Evolutionary conservation across 2,888 invertebrate genomes (phyloP).

Genomic region (Euplagia quadripunctaria): DNA sequence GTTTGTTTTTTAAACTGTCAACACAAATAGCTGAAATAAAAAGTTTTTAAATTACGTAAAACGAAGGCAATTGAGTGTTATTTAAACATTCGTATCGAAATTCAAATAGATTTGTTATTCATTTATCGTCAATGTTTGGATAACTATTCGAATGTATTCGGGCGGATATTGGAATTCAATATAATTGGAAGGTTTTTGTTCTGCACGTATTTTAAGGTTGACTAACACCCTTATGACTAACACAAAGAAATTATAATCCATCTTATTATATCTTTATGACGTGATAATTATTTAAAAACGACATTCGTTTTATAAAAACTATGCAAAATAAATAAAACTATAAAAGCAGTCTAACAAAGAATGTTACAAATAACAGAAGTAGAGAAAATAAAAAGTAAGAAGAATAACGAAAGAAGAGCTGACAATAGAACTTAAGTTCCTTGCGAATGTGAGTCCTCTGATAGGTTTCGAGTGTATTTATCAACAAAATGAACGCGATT

Average conservation of each 20-base stretch:
- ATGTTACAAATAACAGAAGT: too few species aligned
- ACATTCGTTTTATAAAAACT: too few species aligned
- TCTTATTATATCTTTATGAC: background rate
- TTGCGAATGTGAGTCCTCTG: too few species aligned
- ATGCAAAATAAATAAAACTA: too few species aligned
- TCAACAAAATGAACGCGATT: too few species aligned
- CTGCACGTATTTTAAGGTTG: background rate
- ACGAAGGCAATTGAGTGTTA: conserved; percentile 21
- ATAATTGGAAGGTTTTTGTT: background rate
- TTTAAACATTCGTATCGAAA: conserved; percentile 21
- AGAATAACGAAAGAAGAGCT: too few species aligned
- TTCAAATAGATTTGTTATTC: conserved; percentile 29
- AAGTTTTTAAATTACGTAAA: conserved; percentile 7
- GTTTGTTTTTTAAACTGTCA: background rate
- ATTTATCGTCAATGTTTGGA: conserved; percentile 18
- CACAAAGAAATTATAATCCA: background rate
- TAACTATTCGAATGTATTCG: conserved; percentile 2
- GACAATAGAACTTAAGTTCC: too few species aligned
- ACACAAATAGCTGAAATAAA: background rate
- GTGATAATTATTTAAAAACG: background rate
- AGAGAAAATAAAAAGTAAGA: too few species aligned
- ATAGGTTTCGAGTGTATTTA: too few species aligned
- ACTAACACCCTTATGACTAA: too few species aligned
- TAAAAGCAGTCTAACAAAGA: too few species aligned
- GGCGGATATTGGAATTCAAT: background rate